Conservation (phyloP, 2,113 vertebrate genomes). For the Proteles cristata region DNA sequence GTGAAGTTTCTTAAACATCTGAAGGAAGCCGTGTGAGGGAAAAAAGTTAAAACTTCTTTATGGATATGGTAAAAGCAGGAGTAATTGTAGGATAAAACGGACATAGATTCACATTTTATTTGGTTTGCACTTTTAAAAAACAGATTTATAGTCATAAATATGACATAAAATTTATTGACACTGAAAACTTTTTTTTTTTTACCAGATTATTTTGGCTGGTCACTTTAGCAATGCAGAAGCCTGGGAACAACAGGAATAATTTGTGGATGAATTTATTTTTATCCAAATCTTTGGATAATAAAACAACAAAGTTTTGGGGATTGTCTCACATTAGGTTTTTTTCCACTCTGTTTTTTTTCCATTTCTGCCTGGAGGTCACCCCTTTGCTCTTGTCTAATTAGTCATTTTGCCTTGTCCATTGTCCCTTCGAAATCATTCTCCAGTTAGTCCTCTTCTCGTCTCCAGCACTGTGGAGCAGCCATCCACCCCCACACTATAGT, state of each 20-base stretch:
- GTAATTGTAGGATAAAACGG: background rate
- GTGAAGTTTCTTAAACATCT: conserved; percentile 47
- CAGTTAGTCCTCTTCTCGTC: background rate
- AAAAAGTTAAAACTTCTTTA: background rate
- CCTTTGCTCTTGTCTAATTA: background rate
- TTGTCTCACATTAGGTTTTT: conserved; percentile 66
- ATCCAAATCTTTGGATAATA: conserved; percentile 61
- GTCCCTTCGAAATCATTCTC: conserved; percentile 26
- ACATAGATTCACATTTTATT: background rate
- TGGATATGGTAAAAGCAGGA: background rate
- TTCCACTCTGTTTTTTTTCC: conserved; percentile 78
- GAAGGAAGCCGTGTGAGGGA: background rate
- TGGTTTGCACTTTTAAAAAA: background rate
- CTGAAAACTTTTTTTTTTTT: background rate
- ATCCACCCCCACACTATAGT: background rate
- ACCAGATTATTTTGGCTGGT: background rate
- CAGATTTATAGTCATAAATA: conserved; percentile 19
- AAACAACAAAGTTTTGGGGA: conserved; percentile 64
- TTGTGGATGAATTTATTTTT: conserved; percentile 66
- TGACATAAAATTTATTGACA: conserved; percentile 29
- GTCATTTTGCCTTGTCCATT: conserved; percentile 23
- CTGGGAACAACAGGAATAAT: conserved; percentile 43
- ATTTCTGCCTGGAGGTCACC: conserved; percentile 53
- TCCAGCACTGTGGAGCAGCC: background rate
- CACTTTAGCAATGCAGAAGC: conserved; percentile 28